Base-by-base conservation (phyloP, 2,113 vertebrate genomes). In the Chascanopsetta lugubris region DNA sequence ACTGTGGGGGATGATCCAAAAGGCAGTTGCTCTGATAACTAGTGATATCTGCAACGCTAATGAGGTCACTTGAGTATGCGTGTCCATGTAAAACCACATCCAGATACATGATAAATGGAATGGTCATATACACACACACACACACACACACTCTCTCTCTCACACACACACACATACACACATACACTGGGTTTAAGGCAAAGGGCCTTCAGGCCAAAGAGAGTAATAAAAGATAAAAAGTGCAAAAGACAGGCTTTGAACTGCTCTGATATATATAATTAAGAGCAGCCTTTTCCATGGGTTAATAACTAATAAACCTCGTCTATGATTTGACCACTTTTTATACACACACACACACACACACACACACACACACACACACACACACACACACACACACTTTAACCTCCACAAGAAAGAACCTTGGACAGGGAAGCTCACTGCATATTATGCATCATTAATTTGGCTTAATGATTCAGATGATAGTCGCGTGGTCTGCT, bases 381-480 rank as follows among this genome's bases (percentile, higher is more conserved):
- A 13, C 13, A 34, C 17, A 24, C 21, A 12, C 20, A 46, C 62
- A 75, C 61, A 77, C n/a, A 1, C 22, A 56, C 40, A 76, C 40
- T 85, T 84, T 85, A 86, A 83, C 71, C 79, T 86, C 77, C 72
- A 82, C 25, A 51, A 77, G 75, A 69, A 82, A 82, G 73, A 86
- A 82, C 84, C 82, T 85, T 87, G 79, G 76, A 82, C 58, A 54
- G 72, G 62, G 34, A 65, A 60, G 61, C 58, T 67, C 61, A 61
- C 72, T 73, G 80, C 83, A 88, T 87, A 86, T 79, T 71, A 85
- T 83, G 77, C 75, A 77, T 76, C 77, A 80, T 87, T 87, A 87
- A 89, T 82, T 81, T 84, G 69, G 68, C 74, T 82, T 87, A 85
- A 89, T 84, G 85, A 88, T 80, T 88, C 68, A 80, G 64, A 77